Percentiles rank a stretch among this genome's conserved stretches.
These are phyloP conservation scores for Heliconius aoede DNA, from an alignment of 2,888 invertebrate species.

Conservation along the genomic window DNA sequence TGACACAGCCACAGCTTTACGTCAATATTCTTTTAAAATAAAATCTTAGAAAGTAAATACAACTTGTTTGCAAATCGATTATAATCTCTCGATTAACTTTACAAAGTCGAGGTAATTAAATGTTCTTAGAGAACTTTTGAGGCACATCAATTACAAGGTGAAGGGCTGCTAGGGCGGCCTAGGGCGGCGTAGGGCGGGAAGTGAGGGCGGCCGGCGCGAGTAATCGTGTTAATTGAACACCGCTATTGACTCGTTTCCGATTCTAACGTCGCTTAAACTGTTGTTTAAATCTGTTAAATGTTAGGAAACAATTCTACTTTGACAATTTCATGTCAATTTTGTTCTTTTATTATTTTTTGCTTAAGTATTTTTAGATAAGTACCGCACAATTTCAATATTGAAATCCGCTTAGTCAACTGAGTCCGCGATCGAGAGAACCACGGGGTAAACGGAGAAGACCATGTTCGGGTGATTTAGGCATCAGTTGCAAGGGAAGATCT, in stretches of 20 bases:
- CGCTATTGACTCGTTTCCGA: conserved; percentile 41
- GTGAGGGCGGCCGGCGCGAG: conserved; percentile 11
- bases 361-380: too few species aligned
- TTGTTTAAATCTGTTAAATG: conserved; percentile 25
- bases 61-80: conserved; percentile 35
- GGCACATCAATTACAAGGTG: conserved; percentile 41
- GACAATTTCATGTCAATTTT: not conserved
- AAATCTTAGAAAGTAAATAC: not conserved
- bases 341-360: too few species aligned
- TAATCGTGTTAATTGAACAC: conserved; percentile 39
- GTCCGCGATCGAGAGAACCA: too few species aligned
- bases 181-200: not conserved
- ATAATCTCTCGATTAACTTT: conserved; percentile 40
- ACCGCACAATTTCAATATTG: too few species aligned
- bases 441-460: too few species aligned
- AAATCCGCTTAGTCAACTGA: too few species aligned
- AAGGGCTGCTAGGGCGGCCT: conserved; percentile 2
- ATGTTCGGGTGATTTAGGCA: too few species aligned
- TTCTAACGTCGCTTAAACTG: conserved; percentile 24
- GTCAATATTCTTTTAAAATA: too few species aligned
- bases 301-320: not conserved
- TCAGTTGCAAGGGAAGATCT: too few species aligned
- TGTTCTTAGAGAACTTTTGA: conserved; percentile 43
- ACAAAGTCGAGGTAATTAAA: conserved; percentile 40
- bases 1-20: too few species aligned